Evolutionary conservation across 2,113 vertebrate genomes (phyloP).

Genomic region (Cyprinodon variegatus): DNA sequence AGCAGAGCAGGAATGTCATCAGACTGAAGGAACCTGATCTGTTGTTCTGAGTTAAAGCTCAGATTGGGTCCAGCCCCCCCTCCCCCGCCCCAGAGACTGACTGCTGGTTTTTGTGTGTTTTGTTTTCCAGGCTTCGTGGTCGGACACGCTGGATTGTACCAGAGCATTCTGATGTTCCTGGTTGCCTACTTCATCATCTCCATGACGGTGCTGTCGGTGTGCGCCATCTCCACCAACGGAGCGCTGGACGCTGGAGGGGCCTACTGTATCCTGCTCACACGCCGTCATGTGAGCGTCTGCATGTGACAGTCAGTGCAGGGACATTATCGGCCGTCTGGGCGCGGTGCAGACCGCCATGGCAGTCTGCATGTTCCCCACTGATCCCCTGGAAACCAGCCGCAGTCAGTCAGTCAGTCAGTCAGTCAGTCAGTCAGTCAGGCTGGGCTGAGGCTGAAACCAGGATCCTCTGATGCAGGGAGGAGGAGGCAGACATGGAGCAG

Average conservation of each 20-base stretch:
- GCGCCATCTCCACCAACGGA: slow-evolving; percentile 92
- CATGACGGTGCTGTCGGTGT: slow-evolving; percentile 91
- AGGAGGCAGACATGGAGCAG: no score
- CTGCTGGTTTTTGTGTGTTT: background rate
- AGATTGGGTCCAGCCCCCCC: no score
- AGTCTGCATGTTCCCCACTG: background rate
- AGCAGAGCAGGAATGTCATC: no score
- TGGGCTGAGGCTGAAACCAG: no score
- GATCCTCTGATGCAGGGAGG: no score
- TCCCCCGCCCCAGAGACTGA: background rate
- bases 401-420: background rate
- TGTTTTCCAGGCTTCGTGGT: slow-evolving; percentile 85
- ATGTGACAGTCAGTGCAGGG: background rate
- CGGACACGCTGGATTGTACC: slow-evolving; percentile 89
- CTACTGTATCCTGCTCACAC: slow-evolving; percentile 87
- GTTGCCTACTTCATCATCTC: slow-evolving; percentile 92
- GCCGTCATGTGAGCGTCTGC: background rate
- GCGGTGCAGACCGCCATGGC: background rate
- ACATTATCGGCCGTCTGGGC: background rate
- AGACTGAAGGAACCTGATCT: no score
- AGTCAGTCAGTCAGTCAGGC: no score
- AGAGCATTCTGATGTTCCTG: slow-evolving; percentile 85
- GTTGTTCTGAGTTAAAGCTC: no score
- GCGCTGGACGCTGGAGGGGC: slow-evolving; percentile 91
- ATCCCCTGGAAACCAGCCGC: background rate